Percentiles rank a stretch among this genome's conserved stretches.
Evolutionary conservation across 2,113 vertebrate species (phyloP).

Genomic region (Anguilla rostrata): DNA sequence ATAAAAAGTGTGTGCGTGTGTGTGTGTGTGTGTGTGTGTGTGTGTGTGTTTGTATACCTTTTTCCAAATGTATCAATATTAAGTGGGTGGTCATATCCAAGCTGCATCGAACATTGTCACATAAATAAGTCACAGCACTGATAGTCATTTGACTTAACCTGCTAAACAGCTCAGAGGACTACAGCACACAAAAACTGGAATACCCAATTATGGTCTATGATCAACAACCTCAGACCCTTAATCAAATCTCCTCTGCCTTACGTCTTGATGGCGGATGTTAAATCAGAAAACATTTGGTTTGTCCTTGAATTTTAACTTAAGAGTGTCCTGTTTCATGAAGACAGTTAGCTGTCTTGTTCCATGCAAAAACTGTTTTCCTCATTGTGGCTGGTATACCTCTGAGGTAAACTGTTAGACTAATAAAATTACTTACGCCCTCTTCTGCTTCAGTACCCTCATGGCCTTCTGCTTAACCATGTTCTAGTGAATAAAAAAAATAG

Average conservation of each 20-base stretch:
- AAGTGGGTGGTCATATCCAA: not conserved
- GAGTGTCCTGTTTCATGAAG: not conserved
- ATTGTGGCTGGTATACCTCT: not conserved
- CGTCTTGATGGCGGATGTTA: not conserved
- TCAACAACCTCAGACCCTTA: not conserved
- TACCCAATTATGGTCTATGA: not conserved
- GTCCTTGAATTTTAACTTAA: not conserved
- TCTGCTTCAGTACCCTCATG: conserved; percentile 93
- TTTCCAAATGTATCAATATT: not conserved
- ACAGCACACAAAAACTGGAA: not conserved
- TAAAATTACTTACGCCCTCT: conserved; percentile 86
- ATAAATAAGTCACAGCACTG: not conserved
- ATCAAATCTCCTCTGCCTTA: not conserved
- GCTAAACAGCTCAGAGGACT: too few relatives aligned
- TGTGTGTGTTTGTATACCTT: too few relatives aligned
- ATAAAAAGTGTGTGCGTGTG: not conserved
- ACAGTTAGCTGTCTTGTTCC: too few relatives aligned
- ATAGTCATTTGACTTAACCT: not conserved
- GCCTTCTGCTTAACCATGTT: conserved; percentile 99
- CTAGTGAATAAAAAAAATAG: conserved; percentile 64
- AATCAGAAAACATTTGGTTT: not conserved
- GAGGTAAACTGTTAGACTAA: not conserved
- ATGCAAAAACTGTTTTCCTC: not conserved
- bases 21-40: not conserved
- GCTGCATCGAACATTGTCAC: too few relatives aligned